phyloP scores from a whole-genome alignment of 2,888 invertebrate species.

The Odontocolon sp. region DNA sequence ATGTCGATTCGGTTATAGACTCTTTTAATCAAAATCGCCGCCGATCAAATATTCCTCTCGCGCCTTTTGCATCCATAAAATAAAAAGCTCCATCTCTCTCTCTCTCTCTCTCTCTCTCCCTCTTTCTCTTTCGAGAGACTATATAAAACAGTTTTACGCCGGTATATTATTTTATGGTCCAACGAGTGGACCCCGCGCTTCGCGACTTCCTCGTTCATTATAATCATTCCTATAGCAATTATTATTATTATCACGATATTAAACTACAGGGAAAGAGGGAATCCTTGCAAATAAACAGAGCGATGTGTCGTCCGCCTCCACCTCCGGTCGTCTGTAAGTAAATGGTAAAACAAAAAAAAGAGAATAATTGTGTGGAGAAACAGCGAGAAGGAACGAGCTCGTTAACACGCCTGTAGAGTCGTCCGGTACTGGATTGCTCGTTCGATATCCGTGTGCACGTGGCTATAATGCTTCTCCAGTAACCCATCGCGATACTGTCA shows the following conservation, averaged over 20 bases:
- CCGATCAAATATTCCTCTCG: slow-evolving; percentile 43
- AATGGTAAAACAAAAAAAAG: background rate
- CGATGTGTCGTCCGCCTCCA: slow-evolving; percentile 25
- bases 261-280: slow-evolving; percentile 1
- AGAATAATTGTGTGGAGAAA: slow-evolving; percentile 1
- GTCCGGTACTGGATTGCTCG: background rate
- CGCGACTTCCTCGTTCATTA: slow-evolving; percentile 43
- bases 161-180: slow-evolving; percentile 38
- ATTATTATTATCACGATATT: slow-evolving; percentile 40
- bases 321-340: slow-evolving; percentile 9
- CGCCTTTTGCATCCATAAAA: slow-evolving; percentile 17
- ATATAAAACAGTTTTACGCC: slow-evolving; percentile 54
- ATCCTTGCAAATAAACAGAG: slow-evolving; percentile 8
- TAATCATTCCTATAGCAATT: slow-evolving; percentile 41
- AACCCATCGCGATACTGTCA: no score
- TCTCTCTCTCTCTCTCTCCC: no score
- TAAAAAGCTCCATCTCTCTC: slow-evolving; percentile 9
- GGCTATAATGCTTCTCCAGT: no score
- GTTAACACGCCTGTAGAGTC: slow-evolving; percentile 21
- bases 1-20: slow-evolving; percentile 10
- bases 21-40: slow-evolving; percentile 51
- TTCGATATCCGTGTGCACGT: background rate
- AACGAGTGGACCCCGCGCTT: slow-evolving; percentile 5
- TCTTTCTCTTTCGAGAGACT: slow-evolving; percentile 3
- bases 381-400: slow-evolving; percentile 36